phyloP scores from a whole-genome alignment of 1,140 invertebrate genomes.

The Drosophila trapezifrons region DNA sequence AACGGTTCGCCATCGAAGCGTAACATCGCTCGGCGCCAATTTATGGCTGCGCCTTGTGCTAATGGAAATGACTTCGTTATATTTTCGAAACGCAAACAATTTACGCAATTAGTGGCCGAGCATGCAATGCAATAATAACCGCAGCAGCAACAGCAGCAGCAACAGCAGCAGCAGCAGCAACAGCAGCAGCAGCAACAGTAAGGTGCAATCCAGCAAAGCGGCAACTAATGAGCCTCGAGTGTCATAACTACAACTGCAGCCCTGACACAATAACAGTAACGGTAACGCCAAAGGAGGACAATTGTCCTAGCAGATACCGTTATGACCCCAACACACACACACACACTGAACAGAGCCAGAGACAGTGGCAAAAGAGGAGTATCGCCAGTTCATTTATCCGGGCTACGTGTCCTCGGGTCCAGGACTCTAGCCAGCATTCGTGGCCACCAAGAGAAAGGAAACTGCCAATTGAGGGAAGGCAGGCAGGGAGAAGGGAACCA shows the following conservation, averaged over 20 bases:
- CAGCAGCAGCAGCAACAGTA: constrained; percentile 17
- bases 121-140: constrained; percentile 57
- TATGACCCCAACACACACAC: constrained; percentile 18
- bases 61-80: constrained; percentile 82
- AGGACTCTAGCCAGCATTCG: constrained; percentile 13
- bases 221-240: constrained; percentile 77
- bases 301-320: constrained; percentile 43
- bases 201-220: constrained; percentile 71
- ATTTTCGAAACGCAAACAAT: constrained; percentile 81
- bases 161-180: constrained; percentile 3
- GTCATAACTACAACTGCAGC: constrained; percentile 72
- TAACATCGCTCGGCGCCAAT: constrained; percentile 52
- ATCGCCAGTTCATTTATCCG: constrained; percentile 77
- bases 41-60: constrained; percentile 70
- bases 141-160: constrained; percentile 17
- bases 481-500: neutral
- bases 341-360: constrained; percentile 12
- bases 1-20: constrained; percentile 20
- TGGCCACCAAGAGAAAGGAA: constrained; percentile 64
- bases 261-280: constrained; percentile 60
- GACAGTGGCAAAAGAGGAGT: neutral
- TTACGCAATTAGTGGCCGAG: constrained; percentile 77
- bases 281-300: constrained; percentile 58
- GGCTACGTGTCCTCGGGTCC: constrained; percentile 48
- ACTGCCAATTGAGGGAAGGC: constrained; percentile 57